Conservation (phyloP, 2,797 vertebrate genomes). For the Craterocephalus amniculus region DNA sequence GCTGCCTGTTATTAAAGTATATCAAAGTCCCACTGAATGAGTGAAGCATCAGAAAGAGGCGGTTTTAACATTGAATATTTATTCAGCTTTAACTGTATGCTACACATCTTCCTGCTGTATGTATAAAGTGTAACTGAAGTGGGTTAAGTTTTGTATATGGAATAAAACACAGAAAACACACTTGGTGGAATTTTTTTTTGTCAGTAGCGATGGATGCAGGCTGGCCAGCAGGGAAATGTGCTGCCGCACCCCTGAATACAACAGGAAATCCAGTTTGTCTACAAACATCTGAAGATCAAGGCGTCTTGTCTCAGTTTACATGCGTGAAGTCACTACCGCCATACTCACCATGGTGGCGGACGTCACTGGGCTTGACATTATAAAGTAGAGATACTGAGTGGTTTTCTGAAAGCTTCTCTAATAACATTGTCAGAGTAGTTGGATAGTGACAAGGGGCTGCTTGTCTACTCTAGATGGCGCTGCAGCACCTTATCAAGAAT, state of each 20-base stretch:
- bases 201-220: not conserved
- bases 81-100: constrained; percentile 62
- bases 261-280: not conserved
- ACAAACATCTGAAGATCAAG: constrained; percentile 12
- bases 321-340: not conserved
- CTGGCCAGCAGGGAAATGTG: not conserved
- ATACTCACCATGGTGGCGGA: not conserved
- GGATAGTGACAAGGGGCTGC: too few relatives aligned
- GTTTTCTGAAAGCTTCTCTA: too few relatives aligned
- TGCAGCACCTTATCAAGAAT: constrained; percentile 16
- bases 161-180: constrained; percentile 69
- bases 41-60: constrained; percentile 35
- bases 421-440: too few relatives aligned
- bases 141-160: constrained; percentile 73
- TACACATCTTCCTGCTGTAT: constrained; percentile 58
- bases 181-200: not conserved
- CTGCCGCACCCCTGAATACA: not conserved
- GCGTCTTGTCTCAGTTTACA: not conserved
- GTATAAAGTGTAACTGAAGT: constrained; percentile 67
- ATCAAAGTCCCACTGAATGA: constrained; percentile 24
- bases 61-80: constrained; percentile 70
- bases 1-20: constrained; percentile 15
- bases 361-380: not conserved
- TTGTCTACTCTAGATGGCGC: constrained; percentile 52
- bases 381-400: not conserved